These are phyloP conservation scores for Arizona elegans DNA, from an alignment of 2,113 vertebrate species.

Conservation along the genomic window DNA sequence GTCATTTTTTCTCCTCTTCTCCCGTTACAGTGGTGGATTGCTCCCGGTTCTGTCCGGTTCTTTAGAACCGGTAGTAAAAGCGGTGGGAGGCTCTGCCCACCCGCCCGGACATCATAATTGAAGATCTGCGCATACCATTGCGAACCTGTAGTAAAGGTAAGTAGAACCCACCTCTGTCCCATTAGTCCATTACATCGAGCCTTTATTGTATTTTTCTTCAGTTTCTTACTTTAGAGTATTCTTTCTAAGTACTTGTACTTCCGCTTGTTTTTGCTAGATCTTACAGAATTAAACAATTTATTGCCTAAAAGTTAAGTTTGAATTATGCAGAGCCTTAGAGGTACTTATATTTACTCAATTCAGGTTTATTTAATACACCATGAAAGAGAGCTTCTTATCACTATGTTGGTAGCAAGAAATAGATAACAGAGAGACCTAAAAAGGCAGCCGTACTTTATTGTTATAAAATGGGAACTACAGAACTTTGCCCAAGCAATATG, in stretches of 20 bases:
- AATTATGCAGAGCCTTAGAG: not conserved
- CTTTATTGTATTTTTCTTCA: not conserved
- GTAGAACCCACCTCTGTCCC: not conserved
- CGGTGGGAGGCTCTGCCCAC: too few relatives aligned
- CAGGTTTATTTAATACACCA: not conserved
- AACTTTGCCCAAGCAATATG: not conserved
- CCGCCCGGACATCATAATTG: too few relatives aligned
- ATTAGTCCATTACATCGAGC: not conserved
- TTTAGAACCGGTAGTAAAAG: too few relatives aligned
- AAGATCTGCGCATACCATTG: too few relatives aligned
- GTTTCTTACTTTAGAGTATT: not conserved
- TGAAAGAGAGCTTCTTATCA: not conserved
- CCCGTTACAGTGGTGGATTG: too few relatives aligned
- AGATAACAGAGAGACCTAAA: not conserved
- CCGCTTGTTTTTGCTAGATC: not conserved
- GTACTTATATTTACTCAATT: not conserved
- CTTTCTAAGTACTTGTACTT: not conserved
- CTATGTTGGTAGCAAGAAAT: not conserved
- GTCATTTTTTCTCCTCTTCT: not conserved
- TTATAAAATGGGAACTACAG: not conserved
- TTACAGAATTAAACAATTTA: not conserved
- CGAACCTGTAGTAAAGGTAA: too few relatives aligned
- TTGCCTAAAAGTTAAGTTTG: not conserved
- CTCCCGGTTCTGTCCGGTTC: too few relatives aligned
- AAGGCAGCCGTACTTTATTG: not conserved